Percentiles rank a stretch among this genome's conserved stretches.
Conservation (phyloP, 2,888 invertebrate species). For the Trichopoda pennipes region DNA sequence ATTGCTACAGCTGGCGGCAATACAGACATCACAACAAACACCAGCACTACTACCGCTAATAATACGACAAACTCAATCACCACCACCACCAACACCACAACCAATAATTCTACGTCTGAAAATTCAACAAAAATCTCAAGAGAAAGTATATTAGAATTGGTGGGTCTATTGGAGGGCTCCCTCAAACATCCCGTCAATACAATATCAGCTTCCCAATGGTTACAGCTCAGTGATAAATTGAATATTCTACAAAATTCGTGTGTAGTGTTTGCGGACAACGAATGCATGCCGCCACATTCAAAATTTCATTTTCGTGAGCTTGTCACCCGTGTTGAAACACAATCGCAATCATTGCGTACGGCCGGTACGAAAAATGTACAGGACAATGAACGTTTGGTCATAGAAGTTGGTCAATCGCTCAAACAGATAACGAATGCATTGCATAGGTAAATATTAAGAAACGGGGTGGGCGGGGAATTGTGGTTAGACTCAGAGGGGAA, state of each 20-base stretch:
- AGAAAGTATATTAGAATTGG: conserved; percentile 85
- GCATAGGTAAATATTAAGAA: conserved; percentile 81
- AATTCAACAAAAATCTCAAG: conserved; percentile 81
- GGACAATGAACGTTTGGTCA: conserved; percentile 85
- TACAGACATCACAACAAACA: conserved; percentile 66
- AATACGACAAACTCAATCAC: conserved; percentile 60
- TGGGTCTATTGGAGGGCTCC: conserved; percentile 85
- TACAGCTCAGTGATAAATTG: conserved; percentile 90
- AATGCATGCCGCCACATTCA: conserved; percentile 90
- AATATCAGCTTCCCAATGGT: conserved; percentile 86
- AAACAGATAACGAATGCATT: conserved; percentile 81
- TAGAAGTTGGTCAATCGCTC: conserved; percentile 84
- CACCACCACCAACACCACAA: conserved; percentile 65
- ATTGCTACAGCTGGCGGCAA: conserved; percentile 68
- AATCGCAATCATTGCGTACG: conserved; percentile 86
- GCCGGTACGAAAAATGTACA: conserved; percentile 87
- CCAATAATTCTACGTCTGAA: conserved; percentile 80
- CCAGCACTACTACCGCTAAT: conserved; percentile 58
- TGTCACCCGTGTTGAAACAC: conserved; percentile 86
- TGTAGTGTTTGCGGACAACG: conserved; percentile 90
- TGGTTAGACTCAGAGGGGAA: conserved; percentile 79
- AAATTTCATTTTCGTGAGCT: conserved; percentile 93
- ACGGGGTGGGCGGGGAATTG: conserved; percentile 76
- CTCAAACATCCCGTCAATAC: conserved; percentile 83
- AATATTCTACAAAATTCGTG: conserved; percentile 91